These are phyloP conservation scores for Eptesicus fuscus DNA, from an alignment of 2,113 vertebrate species.

Conservation along the genomic window DNA sequence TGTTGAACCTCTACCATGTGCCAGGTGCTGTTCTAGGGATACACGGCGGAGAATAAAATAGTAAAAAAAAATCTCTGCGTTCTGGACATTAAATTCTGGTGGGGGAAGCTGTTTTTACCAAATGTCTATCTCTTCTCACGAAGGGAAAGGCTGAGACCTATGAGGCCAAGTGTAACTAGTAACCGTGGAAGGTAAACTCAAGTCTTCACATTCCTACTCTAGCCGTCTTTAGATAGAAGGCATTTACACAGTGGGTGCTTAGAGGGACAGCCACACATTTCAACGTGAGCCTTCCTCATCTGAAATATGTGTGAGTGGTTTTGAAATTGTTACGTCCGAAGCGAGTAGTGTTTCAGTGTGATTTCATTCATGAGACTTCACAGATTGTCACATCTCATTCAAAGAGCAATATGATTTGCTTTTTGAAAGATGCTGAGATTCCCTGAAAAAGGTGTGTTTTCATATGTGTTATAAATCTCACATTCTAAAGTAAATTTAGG, in stretches of 20 bases:
- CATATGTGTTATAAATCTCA: neutral
- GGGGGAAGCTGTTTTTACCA: neutral
- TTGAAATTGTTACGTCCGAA: neutral
- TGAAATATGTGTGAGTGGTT: neutral
- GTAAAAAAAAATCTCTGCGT: neutral
- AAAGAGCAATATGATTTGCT: neutral
- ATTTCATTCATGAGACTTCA: neutral
- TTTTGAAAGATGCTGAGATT: neutral
- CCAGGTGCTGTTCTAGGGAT: neutral
- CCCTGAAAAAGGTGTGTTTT: conserved; percentile 26
- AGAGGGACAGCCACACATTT: neutral
- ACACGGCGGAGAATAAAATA: neutral
- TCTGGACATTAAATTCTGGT: neutral
- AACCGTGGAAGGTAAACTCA: neutral
- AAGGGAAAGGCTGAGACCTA: neutral
- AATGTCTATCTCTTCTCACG: neutral
- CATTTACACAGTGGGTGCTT: neutral
- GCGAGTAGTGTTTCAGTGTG: neutral
- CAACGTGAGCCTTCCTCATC: neutral
- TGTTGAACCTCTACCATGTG: neutral
- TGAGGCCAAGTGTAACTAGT: neutral
- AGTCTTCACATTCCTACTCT: neutral
- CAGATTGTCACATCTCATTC: neutral
- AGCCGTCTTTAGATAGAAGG: neutral
- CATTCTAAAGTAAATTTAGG: neutral